These are phyloP conservation scores for Chamaetylas fuelleborni DNA, from an alignment of 2,113 vertebrate species.

Conservation along the genomic window DNA sequence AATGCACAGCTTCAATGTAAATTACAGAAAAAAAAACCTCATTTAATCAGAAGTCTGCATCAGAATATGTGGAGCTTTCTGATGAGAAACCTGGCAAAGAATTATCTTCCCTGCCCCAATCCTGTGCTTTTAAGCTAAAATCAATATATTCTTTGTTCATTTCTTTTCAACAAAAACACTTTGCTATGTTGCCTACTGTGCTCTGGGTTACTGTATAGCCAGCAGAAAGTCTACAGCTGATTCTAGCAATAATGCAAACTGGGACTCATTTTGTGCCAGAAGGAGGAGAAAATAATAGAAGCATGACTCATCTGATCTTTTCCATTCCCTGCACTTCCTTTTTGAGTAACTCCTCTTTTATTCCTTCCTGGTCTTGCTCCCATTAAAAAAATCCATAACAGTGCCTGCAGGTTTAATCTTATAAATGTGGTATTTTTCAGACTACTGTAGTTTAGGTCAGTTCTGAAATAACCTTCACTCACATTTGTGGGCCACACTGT, in stretches of 20 bases:
- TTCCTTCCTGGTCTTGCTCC: neutral
- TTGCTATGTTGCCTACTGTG: neutral
- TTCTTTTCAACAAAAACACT: neutral
- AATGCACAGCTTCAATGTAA: neutral
- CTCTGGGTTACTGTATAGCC: neutral
- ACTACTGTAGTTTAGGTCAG: neutral
- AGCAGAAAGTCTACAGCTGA: constrained; percentile 16
- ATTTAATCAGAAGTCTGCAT: neutral
- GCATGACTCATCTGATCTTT: constrained; percentile 22
- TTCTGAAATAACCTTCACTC: neutral
- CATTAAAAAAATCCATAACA: neutral
- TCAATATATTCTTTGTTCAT: neutral
- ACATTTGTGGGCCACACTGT: neutral
- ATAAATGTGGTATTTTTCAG: neutral
- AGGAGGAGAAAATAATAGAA: constrained; percentile 28
- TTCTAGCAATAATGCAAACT: neutral
- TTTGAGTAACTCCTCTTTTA: constrained; percentile 24
- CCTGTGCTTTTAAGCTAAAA: neutral
- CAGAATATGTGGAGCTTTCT: neutral
- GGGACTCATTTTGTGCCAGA: neutral
- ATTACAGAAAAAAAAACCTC: fast-evolving
- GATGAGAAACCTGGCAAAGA: neutral
- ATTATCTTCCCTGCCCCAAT: neutral
- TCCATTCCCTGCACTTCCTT: constrained; percentile 18
- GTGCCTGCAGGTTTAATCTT: neutral